Evolutionary conservation across 2,888 invertebrate genomes (phyloP), one percentile per base, ranked within the genome.

Genomic region (Acanthosoma haemorrhoidale): DNA sequence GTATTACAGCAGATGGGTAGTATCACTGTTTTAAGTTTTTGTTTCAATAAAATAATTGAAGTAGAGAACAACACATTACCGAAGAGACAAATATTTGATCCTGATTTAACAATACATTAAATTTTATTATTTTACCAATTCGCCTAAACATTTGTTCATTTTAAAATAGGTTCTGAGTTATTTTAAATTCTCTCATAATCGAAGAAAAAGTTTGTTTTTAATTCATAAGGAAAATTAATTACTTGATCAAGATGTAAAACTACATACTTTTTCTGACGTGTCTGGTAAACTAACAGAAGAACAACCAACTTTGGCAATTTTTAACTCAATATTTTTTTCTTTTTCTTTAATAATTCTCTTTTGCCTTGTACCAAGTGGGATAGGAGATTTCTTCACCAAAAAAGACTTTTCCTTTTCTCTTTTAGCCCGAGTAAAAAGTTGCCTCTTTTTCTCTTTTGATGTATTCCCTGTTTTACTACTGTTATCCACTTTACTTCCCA

Each of bases 371-470:
- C 51, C 60, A 59, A 70, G 69, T 60, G 69, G 39, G 31, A 68
- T 72, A 38, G 67, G 58, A 80, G 80, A 32, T 75, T 58, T 73
- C 80, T 82, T 73, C 80, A 81, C 31, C 77, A 73, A 75, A 80
- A 80, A 74, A 78, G 66, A 71, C 78, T 73, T 79, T 78, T 78
- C 78, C 71, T 76, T 74, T 79, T 74, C 43, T 77, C 21, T 60
- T 51, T 57, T 39, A 13, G 36, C 36, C 15, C 72, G 36, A 2
- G 69, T 36, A 51, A 68, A 64, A 8, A 73, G 21, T 4, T 70
- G 38, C 29, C 69, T 70, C 39, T 73, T 73, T 38, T 70, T 73
- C 6, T 73, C 81, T 31, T 77, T 74, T 75, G 80, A 80, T 51
- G 81, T 81, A 31, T 80, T 80, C 75, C 61, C 4, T 70, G 70